Percentiles rank a stretch among this genome's conserved stretches.
Conservation (phyloP, 2,888 invertebrate species). For the Macrophya annulata region DNA sequence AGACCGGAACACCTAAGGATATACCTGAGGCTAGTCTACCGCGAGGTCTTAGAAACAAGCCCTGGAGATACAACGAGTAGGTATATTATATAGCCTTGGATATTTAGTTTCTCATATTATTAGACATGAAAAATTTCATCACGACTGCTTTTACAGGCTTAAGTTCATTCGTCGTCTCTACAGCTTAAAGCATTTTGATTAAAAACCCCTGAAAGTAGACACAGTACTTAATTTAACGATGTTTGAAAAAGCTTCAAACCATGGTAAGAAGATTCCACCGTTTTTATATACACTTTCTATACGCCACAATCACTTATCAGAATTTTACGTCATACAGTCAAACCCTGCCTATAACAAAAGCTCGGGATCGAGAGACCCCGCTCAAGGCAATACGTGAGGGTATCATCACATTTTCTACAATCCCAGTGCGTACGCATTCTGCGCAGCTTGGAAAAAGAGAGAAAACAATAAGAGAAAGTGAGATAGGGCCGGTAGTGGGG, state of each 20-base stretch:
- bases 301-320: no score
- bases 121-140: conserved; percentile 15
- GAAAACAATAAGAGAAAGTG: no score
- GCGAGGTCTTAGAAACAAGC: conserved; percentile 42
- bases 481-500: no score
- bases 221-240: background rate
- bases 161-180: background rate
- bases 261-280: background rate
- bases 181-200: background rate
- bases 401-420: no score
- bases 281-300: background rate
- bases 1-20: conserved; percentile 51
- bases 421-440: no score
- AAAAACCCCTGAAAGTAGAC: background rate
- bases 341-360: no score
- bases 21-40: conserved; percentile 47
- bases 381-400: no score
- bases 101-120: background rate
- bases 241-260: background rate
- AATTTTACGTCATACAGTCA: no score
- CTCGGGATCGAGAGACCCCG: no score
- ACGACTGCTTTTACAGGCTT: background rate
- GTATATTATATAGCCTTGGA: conserved; percentile 16
- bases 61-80: background rate
- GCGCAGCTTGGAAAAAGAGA: no score